Base-by-base conservation (phyloP, 2,888 invertebrate species). In the Drosophila diplacantha region DNA sequence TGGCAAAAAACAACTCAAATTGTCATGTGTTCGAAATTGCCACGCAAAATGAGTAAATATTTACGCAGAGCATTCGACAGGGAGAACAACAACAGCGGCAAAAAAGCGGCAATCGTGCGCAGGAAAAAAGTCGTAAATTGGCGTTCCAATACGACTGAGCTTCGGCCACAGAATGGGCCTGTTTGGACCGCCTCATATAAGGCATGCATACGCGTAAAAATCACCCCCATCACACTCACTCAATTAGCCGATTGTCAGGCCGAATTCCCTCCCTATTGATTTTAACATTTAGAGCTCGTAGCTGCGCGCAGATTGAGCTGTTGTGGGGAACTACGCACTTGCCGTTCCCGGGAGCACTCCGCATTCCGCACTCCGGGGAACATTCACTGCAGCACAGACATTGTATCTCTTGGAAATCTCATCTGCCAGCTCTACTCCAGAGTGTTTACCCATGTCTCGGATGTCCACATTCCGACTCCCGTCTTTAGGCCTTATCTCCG, bases 1-100 rank as follows among this genome's bases (percentile, higher is more conserved):
- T 41, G 24, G 18, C 24, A 32, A 39, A 34, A 50, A 65, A 31
- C 43, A 62, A 51, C 51, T 58, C 37, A 76, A 69, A 76, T 63
- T 82, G 83, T 84, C 84, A 80, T 80, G 84, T 84, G 79, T 61
- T 82, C 65, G 55, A 80, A 83, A 84, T 84, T 79, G 83, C 70
- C 72, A 80, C 70, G 72, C 74, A 84, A 71, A 83, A 80, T 80
- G 74, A 65, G 80, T 69, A 69, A 79, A 80, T 80, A 82, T 80
- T 80, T 74, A 76, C 84, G 64, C 59, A 58, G 63, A 74, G 47
- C 62, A 75, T 57, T 50, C 52, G 58, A 54, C 39, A 54, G 56
- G 51, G 64, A 69, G 39, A 78, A 57, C 61, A 64, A 38, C 14
- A 71, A 43, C 22, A 75, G 52, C 57, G 62, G 56, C 39, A 68